Percentiles rank a stretch among this genome's conserved stretches.
Conservation (phyloP, 2,113 vertebrate genomes). For the Ovis canadensis region DNA sequence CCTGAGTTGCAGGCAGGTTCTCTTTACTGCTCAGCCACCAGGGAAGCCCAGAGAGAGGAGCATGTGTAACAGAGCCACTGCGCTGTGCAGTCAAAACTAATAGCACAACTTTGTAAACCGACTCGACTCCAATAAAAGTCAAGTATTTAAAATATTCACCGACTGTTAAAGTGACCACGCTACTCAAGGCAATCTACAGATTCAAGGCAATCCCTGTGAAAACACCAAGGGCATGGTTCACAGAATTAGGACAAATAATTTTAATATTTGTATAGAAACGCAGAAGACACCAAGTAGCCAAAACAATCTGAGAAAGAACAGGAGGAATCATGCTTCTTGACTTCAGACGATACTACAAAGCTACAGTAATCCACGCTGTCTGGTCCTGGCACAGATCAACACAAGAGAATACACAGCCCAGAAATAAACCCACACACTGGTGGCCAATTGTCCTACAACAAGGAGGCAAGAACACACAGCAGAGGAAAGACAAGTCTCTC, state of each 20-base stretch:
- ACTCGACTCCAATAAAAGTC: not conserved
- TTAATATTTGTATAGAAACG: not conserved
- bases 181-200: not conserved
- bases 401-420: not conserved
- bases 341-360: not conserved
- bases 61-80: not conserved
- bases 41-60: fast-evolving
- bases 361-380: not conserved
- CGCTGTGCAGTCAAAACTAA: fast-evolving
- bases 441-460: fast-evolving
- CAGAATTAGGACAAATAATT: not conserved
- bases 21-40: not conserved
- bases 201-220: not conserved
- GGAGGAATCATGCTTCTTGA: not conserved
- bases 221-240: not conserved
- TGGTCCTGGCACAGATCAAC: not conserved
- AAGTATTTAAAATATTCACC: not conserved
- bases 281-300: not conserved
- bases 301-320: not conserved
- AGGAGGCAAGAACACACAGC: not conserved
- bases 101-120: not conserved
- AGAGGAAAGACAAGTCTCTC: not conserved
- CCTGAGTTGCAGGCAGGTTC: not conserved
- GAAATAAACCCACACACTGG: not conserved
- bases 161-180: not conserved